Conservation (phyloP, 2,113 vertebrate genomes). For the Urocynchramus pylzowi region DNA sequence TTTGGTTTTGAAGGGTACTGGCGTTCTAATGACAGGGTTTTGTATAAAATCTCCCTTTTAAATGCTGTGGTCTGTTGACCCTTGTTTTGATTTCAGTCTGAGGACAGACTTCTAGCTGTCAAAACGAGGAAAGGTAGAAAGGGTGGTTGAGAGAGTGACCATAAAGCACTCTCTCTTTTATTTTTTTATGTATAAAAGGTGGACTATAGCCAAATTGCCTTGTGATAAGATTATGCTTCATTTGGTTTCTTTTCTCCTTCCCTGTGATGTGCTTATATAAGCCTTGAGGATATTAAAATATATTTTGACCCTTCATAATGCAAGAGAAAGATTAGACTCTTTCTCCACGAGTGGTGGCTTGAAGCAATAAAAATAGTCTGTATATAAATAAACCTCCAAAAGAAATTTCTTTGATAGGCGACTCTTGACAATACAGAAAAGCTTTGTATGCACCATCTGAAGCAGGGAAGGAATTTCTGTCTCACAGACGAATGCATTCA, state of each 20-base stretch:
- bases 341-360: neutral
- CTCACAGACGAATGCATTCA: neutral
- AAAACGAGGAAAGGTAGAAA: neutral
- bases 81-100: constrained; percentile 11
- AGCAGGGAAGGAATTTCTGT: constrained; percentile 8
- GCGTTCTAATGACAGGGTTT: neutral
- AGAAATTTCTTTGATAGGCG: neutral
- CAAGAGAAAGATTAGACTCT: neutral
- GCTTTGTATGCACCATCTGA: constrained; percentile 12
- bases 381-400: constrained; percentile 8
- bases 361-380: neutral
- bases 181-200: neutral
- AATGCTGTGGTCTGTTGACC: neutral
- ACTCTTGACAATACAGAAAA: neutral
- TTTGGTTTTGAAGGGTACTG: neutral
- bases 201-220: neutral
- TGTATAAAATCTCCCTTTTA: neutral
- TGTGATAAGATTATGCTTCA: constrained; percentile 30
- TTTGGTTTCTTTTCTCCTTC: constrained; percentile 21
- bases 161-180: neutral
- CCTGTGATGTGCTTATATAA: neutral
- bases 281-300: constrained; percentile 42
- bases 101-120: neutral
- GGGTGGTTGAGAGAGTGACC: neutral
- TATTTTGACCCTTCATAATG: constrained; percentile 25